Base-by-base conservation (phyloP, 2,113 vertebrate species). In the Callaeas wilsoni region DNA sequence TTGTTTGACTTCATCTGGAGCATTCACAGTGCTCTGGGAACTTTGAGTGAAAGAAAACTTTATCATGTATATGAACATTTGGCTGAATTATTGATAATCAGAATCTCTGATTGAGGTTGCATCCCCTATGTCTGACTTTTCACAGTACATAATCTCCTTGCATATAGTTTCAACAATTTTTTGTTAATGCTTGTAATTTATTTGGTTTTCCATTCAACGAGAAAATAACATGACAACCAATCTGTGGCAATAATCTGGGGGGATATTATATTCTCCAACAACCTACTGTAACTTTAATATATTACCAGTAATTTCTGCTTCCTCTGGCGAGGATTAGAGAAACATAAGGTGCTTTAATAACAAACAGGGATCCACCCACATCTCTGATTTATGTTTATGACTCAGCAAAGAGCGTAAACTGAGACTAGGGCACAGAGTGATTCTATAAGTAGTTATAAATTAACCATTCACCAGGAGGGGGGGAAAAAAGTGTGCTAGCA, bases 271-370 rank as follows among this genome's bases (percentile, higher is more conserved):
- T 81, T 92, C 44, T 71, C 35, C 74, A 64, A 49, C 37, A 50
- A 62, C 35, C 53, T 77, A 52, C 87, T 94, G 85, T 77, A 94
- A 93, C 47, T 91, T 90, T 84, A 91, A 87, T 32, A 19, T 57
- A 69, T 94, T 94, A 93, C 53, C 88, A 86, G 81, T 74, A 93
- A 96, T 91, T 94, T 97, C 64, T 91, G 64, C 77, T 94, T 96
- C 81, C 96, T 95, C 77, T 89, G 68, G 70, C 0, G 23, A 93
- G 56, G 77, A 57, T 96, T 84, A 73, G 84, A 87, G 91, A 95
- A 94, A 79, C 91, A 93, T 87, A 87, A 96, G 94, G 91, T 95
- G 77, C 80, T 95, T 97, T 96, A 96, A 94, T 97, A 96, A 95
- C 84, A 90, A 97, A 78, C 89, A 96, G 63, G 96, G 91, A 90